Evolutionary conservation across 2,113 vertebrate genomes (phyloP), one percentile per base, ranked within the genome.

Genomic region (Catharus minimus): DNA sequence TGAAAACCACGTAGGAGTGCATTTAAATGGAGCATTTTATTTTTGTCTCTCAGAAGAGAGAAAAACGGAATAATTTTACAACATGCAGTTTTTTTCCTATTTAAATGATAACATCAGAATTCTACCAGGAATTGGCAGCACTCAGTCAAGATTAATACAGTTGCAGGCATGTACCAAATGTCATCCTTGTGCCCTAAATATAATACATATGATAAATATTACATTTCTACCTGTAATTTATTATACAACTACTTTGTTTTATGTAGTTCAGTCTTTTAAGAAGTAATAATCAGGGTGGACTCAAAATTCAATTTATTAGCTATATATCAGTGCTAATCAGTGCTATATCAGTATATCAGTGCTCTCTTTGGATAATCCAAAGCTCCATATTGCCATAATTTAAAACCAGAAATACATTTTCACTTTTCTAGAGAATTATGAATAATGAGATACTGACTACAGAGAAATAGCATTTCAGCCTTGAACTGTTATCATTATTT

Each of bases 1-100:
- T 50, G 57, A 90, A 93, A 92, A 27, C 28, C 74, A 74, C 58
- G 77, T 64, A 84, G 91, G 93, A 91, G n/a, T 81, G 18, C 12
- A 62, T 89, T 80, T 82, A 66, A 89, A 89, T 75, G 47, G 58
- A 94, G 46, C 30, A 33, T 38, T 71, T 86, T 82, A 73, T 80
- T 92, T 93, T 91, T 78, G 39, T 84, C 60, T 60, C 47, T 69
- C 2, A 21, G 41, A 80, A 68, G 82, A 47, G 33, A 86, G 75
- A 39, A 90, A 92, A 95, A 78, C 8, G 4, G 73, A 82, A 46
- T 66, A 67, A 67, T 58, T 91, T 83, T 79, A 53, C 93, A 88
- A n/a, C 9, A 61, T 73, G 41, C 32, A 1, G 2, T 19, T 56
- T 76, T 39, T 92, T 82, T 33, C 38, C 39, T 55, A 57, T 68